These are phyloP conservation scores for Gallinago solitaria DNA, from an alignment of 2,797 vertebrate species.

Conservation along the genomic window DNA sequence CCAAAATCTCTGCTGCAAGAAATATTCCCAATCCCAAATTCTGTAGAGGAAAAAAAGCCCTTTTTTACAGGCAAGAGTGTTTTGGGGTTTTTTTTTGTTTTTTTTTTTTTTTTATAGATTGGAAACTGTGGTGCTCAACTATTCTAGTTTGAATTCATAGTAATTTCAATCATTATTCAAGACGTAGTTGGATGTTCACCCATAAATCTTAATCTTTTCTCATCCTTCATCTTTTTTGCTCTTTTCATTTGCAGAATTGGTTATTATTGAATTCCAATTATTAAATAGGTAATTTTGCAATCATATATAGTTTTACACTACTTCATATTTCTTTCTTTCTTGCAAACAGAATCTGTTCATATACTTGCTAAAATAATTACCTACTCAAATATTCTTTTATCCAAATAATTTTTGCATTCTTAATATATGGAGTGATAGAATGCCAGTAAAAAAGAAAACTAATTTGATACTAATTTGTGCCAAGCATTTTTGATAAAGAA, in stretches of 20 bases:
- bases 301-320: not conserved
- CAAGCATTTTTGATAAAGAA: not conserved
- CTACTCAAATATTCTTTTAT: not conserved
- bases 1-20: not conserved
- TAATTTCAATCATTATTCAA: not conserved
- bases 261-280: not conserved
- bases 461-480: not conserved
- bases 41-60: not conserved
- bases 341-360: not conserved
- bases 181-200: not conserved
- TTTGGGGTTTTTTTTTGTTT: too few relatives aligned
- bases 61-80: not conserved
- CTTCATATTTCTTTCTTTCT: not conserved
- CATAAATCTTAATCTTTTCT: not conserved
- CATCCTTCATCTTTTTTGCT: not conserved
- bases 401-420: not conserved
- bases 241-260: not conserved
- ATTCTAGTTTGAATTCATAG: not conserved
- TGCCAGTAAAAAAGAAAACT: not conserved
- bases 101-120: not conserved
- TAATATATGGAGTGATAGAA: not conserved
- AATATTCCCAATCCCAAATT: not conserved
- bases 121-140: not conserved
- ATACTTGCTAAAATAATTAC: not conserved
- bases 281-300: not conserved